Evolutionary conservation across 2,113 vertebrate genomes (phyloP).

Genomic region (Phaethornis superciliosus): DNA sequence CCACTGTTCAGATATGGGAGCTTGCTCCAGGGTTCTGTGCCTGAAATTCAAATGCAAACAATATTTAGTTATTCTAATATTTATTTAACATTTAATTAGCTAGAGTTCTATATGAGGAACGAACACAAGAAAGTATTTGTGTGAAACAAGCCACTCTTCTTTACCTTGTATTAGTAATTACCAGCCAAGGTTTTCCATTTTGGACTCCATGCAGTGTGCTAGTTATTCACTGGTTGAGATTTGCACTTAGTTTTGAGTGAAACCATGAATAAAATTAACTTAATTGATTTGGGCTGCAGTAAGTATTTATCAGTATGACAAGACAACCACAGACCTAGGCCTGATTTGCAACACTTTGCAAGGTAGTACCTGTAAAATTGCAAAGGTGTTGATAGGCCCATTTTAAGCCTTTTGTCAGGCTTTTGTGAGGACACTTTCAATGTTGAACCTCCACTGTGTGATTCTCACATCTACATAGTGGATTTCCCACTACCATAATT

Average conservation of each 20-base stretch:
- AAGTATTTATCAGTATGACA: background rate
- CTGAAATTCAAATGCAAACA: slow-evolving; percentile 4
- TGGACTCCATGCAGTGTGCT: background rate
- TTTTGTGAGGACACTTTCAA: background rate
- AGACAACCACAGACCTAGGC: background rate
- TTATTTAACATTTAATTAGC: background rate
- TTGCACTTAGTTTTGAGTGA: background rate
- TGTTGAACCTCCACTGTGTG: background rate
- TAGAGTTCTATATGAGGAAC: background rate
- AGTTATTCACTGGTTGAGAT: background rate
- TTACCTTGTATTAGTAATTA: background rate
- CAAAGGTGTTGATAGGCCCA: background rate
- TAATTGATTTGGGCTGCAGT: background rate
- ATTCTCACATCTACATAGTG: background rate
- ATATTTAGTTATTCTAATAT: background rate
- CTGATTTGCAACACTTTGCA: background rate
- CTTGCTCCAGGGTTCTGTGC: background rate
- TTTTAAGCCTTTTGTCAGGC: background rate
- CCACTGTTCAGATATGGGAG: background rate
- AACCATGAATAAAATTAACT: background rate
- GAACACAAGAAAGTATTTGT: background rate
- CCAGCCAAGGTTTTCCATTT: background rate
- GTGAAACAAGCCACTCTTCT: background rate
- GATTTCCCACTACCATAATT: background rate
- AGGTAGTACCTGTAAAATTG: background rate